These are phyloP conservation scores for Rugalucina vietnamica DNA, from an alignment of 2,888 invertebrate genomes.

Conservation along the genomic window DNA sequence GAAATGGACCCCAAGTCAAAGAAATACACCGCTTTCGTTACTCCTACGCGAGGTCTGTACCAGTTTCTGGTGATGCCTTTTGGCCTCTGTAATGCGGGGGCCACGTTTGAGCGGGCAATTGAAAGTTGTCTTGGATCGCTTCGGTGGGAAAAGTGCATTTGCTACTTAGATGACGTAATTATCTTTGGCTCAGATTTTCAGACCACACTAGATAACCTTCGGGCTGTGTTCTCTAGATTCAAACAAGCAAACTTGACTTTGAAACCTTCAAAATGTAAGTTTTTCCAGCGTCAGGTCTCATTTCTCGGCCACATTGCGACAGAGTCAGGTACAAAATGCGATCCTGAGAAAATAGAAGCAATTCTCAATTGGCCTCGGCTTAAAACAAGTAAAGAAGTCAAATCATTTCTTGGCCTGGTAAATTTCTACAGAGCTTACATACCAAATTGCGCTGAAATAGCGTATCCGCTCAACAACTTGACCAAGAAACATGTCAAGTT, in stretches of 20 bases:
- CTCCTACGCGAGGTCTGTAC: neutral
- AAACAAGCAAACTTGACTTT: constrained; percentile 15
- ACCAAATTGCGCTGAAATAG: constrained; percentile 10
- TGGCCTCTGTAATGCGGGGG: neutral
- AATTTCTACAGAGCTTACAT: constrained; percentile 23
- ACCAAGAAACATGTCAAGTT: constrained; percentile 1
- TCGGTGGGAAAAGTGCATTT: constrained; percentile 21
- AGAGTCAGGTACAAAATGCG: neutral
- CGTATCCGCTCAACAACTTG: neutral
- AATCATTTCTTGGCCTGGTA: constrained; percentile 22
- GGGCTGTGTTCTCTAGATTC: constrained; percentile 6
- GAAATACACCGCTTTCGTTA: neutral
- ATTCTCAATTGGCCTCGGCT: constrained; percentile 8
- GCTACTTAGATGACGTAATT: constrained; percentile 35
- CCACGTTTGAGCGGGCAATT: constrained; percentile 3
- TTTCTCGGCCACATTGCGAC: constrained; percentile 21
- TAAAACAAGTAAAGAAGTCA: neutral
- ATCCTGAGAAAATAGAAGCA: constrained; percentile 14
- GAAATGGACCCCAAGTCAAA: neutral
- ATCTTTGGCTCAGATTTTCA: constrained; percentile 17
- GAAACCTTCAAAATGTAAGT: constrained; percentile 14
- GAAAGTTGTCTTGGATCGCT: neutral
- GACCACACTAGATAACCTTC: constrained; percentile 15
- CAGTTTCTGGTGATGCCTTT: constrained; percentile 2
- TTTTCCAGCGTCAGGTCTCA: constrained; percentile 16